These are phyloP conservation scores for Dexiosoma caninum DNA, from an alignment of 2,888 invertebrate species.

Conservation along the genomic window DNA sequence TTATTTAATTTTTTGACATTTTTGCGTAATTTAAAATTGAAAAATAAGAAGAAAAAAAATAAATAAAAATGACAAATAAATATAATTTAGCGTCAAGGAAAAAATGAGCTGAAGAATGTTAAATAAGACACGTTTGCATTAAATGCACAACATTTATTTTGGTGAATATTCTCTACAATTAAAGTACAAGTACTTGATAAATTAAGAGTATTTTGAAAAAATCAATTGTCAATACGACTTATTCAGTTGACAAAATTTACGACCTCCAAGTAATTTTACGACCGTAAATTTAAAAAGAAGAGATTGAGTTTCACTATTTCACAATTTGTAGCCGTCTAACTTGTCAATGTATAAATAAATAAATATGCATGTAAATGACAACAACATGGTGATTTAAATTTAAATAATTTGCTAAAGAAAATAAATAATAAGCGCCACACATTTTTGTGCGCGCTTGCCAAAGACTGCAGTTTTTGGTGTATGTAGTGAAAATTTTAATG, in stretches of 20 bases:
- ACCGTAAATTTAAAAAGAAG: neutral
- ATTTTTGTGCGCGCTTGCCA: neutral
- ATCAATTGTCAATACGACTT: constrained; percentile 24
- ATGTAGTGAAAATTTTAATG: neutral
- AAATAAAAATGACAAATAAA: constrained; percentile 6
- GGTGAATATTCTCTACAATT: neutral
- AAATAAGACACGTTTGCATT: neutral
- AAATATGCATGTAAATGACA: neutral
- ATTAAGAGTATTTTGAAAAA: constrained; percentile 14
- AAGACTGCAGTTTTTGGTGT: neutral
- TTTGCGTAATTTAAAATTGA: constrained; percentile 21
- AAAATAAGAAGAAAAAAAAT: neutral
- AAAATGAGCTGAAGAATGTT: neutral
- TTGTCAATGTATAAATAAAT: neutral
- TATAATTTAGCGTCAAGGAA: constrained; percentile 15
- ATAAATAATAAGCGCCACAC: neutral
- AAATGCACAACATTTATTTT: neutral
- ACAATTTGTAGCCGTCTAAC: neutral
- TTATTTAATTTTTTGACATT: neutral
- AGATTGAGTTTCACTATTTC: neutral
- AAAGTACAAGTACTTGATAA: neutral
- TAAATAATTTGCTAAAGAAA: neutral
- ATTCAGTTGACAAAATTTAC: constrained; percentile 1
- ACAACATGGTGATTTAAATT: neutral
- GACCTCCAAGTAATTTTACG: neutral